A percentile compares a stretch with the other conserved stretches of the same genome.
Conservation (phyloP, 2,888 invertebrate species). For the Taphrorychus bicolor region DNA sequence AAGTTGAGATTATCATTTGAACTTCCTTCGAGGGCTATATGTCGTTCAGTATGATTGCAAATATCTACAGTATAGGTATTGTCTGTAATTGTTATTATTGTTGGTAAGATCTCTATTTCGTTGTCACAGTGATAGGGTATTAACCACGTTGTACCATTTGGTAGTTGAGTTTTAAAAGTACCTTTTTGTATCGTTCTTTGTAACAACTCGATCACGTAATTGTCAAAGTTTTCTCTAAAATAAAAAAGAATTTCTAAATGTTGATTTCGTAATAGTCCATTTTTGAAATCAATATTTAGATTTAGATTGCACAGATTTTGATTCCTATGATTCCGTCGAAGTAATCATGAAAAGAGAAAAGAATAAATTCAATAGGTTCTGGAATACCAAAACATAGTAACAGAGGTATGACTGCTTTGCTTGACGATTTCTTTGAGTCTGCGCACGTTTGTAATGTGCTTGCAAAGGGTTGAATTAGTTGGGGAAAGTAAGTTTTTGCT, state of each 20-base stretch:
- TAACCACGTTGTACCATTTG: background rate
- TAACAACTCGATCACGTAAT: constrained; percentile 20
- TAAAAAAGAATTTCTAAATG: background rate
- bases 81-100: too few species aligned
- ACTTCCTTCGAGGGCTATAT: too few species aligned
- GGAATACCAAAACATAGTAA: constrained; percentile 14
- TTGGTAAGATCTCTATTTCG: too few species aligned
- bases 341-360: constrained; percentile 28
- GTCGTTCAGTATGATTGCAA: too few species aligned
- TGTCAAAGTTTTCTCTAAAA: constrained; percentile 2
- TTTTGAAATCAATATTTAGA: constrained; percentile 5
- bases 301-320: constrained; percentile 18
- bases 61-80: too few species aligned
- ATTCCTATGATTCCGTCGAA: too few species aligned
- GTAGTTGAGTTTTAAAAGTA: too few species aligned
- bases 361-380: constrained; percentile 10
- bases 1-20: too few species aligned
- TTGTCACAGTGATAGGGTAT: background rate
- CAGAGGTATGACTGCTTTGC: constrained; percentile 16
- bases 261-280: background rate
- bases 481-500: constrained; percentile 22
- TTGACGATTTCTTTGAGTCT: background rate
- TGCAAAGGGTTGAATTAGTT: constrained; percentile 1
- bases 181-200: too few species aligned
- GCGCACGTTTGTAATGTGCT: constrained; percentile 3